Evolutionary conservation across 2,113 vertebrate species (phyloP), one percentile per base, ranked within the genome.

Genomic region (Archilochus colubris): DNA sequence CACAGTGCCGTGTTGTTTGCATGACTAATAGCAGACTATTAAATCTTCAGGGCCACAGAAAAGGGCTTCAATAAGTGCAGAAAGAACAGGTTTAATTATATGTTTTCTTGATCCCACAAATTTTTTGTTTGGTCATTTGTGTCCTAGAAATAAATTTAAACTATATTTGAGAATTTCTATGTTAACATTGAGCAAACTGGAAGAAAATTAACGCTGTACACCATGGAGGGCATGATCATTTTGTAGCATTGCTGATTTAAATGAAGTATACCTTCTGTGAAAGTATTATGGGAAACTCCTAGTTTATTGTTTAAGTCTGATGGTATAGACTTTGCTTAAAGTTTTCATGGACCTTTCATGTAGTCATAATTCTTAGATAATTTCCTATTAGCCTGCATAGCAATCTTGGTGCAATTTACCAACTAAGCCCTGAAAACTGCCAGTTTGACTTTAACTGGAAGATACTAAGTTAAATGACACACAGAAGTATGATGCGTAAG

Each of bases 1-100:
- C 77, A 38, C 66, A 48, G 46, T 91, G 76, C 43, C 0, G 54
- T 94, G 82, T 94, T 75, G 59, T 87, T 91, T 96, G 96, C 89
- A 96, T 96, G 96, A 96, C 82, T 69, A 94, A 66, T 76, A 77
- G 27, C 82, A 70, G 78, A 95, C 78, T 91, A 66, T 73, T 69
- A 63, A 94, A 92, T 78, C 74, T 90, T 89, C 77, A 85, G 82
- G 68, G 91, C 57, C 75, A 46, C 19, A 62, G 70, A 77, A 78
- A 40, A 58, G 43, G 82, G 38, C 75, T 76, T 94, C 62, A 73
- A 1, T 12, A 40, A 2, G 40, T 86, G 40, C 40, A 69, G 70
- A 93, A 96, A 61, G 48, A 92, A 84, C 66, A 82, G 28, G 28
- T 78, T 93, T 91, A 58, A 28, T 63, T 10, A 53, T 92, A 67